Base-by-base conservation (phyloP, 1,140 invertebrate species). In the Scaptodrosophila lebanonensis region DNA sequence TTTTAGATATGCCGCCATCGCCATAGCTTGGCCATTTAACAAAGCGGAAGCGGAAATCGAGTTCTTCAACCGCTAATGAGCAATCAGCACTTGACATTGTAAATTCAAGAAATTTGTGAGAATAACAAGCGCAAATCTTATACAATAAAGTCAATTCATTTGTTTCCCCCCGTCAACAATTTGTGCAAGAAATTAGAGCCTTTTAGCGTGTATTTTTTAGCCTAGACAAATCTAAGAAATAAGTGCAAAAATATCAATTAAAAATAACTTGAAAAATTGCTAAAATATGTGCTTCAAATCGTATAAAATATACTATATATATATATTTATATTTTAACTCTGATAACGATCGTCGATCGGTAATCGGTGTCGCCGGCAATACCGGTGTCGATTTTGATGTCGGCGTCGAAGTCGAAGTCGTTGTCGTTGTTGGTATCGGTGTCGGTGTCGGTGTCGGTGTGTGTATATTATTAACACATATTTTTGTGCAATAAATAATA, bases 401-500 rank as follows among this genome's bases (percentile, higher is more conserved):
- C 7, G 7, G 15, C 27, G 7, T 39, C 13, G 18, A 2, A 8
- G 27, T 38, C 8, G 1, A 8, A n/a, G 15, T 25, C 16, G 29
- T 18, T 45, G 17, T 8, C 16, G 22, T n/a, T 38, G 7, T 39
- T 18, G 18, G 2, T 11, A 33, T 38, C 8, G 1, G 8, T 15
- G 15, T 25, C 16, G 29, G 32, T 45, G 17, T 8, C 16, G 22
- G 16, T 13, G 3, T 3, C 9, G 16, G 30, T 20, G 7, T 68
- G 44, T 51, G 22, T 58, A 47, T 70, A 17, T 66, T 67, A 67
- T 75, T 76, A 76, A 66, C 66, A 76, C 71, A 76, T 71, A 67
- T 66, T 43, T 77, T 71, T 76, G 66, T 77, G 72, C 72, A 76
- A 76, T 76, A 71, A 64, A 76, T 76, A 76, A 76, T 77, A 76